Base-by-base conservation (phyloP, 2,113 vertebrate genomes). In the Pionites leucogaster region DNA sequence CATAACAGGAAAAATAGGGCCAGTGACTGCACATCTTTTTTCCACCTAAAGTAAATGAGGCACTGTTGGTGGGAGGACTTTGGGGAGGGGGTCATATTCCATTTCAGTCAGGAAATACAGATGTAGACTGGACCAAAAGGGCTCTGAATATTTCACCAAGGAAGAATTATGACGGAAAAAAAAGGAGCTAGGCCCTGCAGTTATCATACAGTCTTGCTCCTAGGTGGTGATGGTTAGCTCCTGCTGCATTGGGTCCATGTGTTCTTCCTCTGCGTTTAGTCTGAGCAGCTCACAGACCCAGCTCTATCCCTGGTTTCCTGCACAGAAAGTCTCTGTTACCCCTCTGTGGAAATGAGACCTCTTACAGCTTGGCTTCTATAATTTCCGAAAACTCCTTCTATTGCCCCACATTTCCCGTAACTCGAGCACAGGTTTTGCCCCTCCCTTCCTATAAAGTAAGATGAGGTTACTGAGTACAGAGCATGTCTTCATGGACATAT, bases 61-160 rank as follows among this genome's bases (percentile, higher is more conserved):
- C 19, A 29, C 24, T 75, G 11, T 39, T 74, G 64, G 18, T 0
- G 0, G 11, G 64, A 28, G 4, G 8, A 25, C 20, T 16, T 10
- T 28, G 13, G 0, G 4, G 2, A 3, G 9, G 3, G 18, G 29
- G 33, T 49, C 17, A 23, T 94, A 74, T 77, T 92, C 74, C 3
- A 75, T 88, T 85, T 86, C 42, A 71, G 19, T 77, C 13, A 28
- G 76, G 55, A 94, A 94, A 81, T 71, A 67, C 27, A 42, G 75
- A 78, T 22, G 18, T 67, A 47, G 46, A 11, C 27, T 71, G 35
- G 41, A 65, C 23, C 46, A 39, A 89, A 92, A 90, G 25, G 41
- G 17, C 46, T 84, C 46, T 60, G 55, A 75, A 50, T 75, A 53
- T 60, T 75, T 67, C 50, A 68, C 22, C 6, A 70, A 77, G 22